These are phyloP conservation scores for Dromius quadrimaculatus DNA, from an alignment of 2,888 invertebrate genomes.

Conservation along the genomic window DNA sequence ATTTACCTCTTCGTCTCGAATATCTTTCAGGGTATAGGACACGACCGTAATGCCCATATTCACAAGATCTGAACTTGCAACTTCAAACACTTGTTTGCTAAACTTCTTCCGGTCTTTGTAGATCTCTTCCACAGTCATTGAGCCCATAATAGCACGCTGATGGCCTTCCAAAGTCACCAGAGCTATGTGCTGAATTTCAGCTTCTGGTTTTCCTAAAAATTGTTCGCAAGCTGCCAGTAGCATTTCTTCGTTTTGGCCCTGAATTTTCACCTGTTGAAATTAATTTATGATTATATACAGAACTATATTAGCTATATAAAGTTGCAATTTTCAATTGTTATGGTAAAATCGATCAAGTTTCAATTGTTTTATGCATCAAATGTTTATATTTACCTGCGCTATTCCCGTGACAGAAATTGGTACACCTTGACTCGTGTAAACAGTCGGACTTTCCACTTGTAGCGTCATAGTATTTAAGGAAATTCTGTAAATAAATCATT, in stretches of 20 bases:
- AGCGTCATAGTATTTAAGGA: slow-evolving; percentile 97
- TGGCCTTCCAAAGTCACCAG: slow-evolving; percentile 93
- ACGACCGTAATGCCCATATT: slow-evolving; percentile 98
- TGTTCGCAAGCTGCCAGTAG: slow-evolving; percentile 92
- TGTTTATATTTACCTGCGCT: slow-evolving; percentile 80
- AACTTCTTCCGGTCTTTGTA: slow-evolving; percentile 97
- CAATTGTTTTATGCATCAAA: slow-evolving; percentile 16
- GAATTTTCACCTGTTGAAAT: slow-evolving; percentile 80
- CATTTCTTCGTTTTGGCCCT: slow-evolving; percentile 92
- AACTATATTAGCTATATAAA: background rate
- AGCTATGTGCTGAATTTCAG: slow-evolving; percentile 91
- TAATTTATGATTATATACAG: slow-evolving; percentile 1
- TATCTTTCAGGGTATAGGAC: slow-evolving; percentile 94
- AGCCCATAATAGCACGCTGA: slow-evolving; percentile 95
- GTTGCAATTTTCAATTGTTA: background rate
- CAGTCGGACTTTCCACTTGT: slow-evolving; percentile 94
- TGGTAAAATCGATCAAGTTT: slow-evolving; percentile 18
- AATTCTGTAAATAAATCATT: slow-evolving; percentile 73
- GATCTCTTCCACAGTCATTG: slow-evolving; percentile 97
- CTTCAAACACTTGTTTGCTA: slow-evolving; percentile 94
- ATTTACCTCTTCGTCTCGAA: slow-evolving; percentile 92
- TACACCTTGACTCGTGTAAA: slow-evolving; percentile 96
- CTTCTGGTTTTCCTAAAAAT: slow-evolving; percentile 89
- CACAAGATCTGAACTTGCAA: slow-evolving; percentile 93
- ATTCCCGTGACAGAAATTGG: slow-evolving; percentile 98